These are phyloP conservation scores for Musca vetustissima DNA, from an alignment of 1,140 invertebrate genomes.

Conservation along the genomic window DNA sequence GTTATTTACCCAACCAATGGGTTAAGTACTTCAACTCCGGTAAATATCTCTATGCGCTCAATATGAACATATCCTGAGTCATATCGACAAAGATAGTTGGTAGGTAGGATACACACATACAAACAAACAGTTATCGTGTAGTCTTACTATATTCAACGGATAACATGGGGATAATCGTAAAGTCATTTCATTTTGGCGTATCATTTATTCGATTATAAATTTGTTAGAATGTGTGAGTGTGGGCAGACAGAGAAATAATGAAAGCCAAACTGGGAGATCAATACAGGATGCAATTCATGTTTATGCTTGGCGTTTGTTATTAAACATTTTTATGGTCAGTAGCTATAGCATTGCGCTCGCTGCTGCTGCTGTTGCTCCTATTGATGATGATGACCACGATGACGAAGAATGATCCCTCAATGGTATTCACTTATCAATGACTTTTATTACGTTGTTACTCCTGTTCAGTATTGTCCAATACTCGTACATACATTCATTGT, in stretches of 20 bases:
- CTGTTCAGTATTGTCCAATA: too few species aligned
- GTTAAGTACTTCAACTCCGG: conserved; percentile 10
- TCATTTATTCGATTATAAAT: conserved; percentile 23
- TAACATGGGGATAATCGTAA: conserved; percentile 5
- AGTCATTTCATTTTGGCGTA: conserved; percentile 13
- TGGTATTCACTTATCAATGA: background rate
- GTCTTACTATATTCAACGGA: background rate
- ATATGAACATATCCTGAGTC: too few species aligned
- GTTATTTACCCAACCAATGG: conserved; percentile 18
- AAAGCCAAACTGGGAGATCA: background rate
- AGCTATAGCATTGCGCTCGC: too few species aligned
- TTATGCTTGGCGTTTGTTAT: background rate
- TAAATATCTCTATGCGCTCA: too few species aligned
- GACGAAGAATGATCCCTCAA: too few species aligned
- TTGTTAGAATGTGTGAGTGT: background rate
- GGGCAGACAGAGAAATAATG: background rate
- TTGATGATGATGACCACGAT: too few species aligned
- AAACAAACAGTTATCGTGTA: too few species aligned
- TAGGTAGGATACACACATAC: too few species aligned
- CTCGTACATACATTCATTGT: too few species aligned
- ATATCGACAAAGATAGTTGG: too few species aligned
- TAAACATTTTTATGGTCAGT: background rate
- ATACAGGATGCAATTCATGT: conserved; percentile 14
- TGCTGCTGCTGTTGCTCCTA: too few species aligned
- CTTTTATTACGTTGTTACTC: background rate